Conservation (phyloP, 2,113 vertebrate genomes). For the Zosterops borbonicus region DNA sequence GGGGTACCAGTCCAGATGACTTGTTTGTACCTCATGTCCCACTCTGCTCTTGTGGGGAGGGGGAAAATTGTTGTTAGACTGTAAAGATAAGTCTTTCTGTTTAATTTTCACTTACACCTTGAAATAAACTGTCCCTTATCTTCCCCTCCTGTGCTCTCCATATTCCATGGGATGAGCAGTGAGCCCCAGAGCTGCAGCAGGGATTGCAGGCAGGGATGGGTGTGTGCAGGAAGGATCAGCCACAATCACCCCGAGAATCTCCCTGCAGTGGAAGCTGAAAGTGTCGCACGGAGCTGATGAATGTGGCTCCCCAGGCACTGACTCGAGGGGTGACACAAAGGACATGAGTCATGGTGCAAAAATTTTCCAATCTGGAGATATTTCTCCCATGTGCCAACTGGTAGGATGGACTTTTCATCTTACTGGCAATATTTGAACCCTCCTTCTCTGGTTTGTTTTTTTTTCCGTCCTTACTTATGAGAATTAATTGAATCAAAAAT, state of each 20-base stretch:
- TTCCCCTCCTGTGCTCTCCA: background rate
- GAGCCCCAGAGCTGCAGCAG: slow-evolving; percentile 65
- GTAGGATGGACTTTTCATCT: background rate
- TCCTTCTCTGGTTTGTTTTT: background rate
- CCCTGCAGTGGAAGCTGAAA: slow-evolving; percentile 72
- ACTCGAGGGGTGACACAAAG: slow-evolving; percentile 61
- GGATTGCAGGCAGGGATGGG: slow-evolving; percentile 55
- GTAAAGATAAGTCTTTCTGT: background rate
- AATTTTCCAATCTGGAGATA: slow-evolving; percentile 74
- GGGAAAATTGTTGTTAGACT: background rate
- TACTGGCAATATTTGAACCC: background rate
- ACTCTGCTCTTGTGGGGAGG: background rate
- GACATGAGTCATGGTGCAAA: slow-evolving; percentile 56
- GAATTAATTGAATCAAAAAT: background rate
- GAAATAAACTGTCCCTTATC: background rate
- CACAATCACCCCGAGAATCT: slow-evolving; percentile 64
- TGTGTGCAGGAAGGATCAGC: background rate
- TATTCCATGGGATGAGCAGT: slow-evolving; percentile 66
- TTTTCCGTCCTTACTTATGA: background rate
- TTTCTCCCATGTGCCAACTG: slow-evolving; percentile 71
- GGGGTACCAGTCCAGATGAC: background rate
- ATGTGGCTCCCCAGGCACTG: slow-evolving; percentile 62
- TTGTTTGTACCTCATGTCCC: background rate
- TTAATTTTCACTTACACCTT: background rate
- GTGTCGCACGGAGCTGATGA: slow-evolving; percentile 63